Evolutionary conservation across 2,888 invertebrate species (phyloP).

Genomic region (Ceratothoa steindachneri): DNA sequence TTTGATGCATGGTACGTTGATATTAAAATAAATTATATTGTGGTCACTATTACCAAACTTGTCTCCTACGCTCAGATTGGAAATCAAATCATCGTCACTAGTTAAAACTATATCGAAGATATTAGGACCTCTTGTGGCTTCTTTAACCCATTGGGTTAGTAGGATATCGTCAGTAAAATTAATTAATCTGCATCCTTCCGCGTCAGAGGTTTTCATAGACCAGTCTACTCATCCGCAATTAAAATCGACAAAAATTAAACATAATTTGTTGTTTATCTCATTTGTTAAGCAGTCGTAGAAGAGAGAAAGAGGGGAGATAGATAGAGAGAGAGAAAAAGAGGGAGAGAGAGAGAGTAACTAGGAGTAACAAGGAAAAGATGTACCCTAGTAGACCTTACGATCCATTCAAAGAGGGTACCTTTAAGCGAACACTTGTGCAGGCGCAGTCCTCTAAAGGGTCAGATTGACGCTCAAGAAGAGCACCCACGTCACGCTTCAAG

Average conservation of each 20-base stretch:
- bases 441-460: too few species aligned
- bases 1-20: background rate
- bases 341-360: background rate
- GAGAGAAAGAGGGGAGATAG: background rate
- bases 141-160: background rate
- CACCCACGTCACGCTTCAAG: too few species aligned
- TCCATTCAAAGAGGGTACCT: too few species aligned
- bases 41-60: background rate
- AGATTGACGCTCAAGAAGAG: too few species aligned
- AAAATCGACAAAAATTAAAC: background rate
- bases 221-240: background rate
- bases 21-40: background rate
- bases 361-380: too few species aligned
- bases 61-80: background rate
- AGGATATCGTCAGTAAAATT: background rate
- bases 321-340: background rate
- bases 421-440: too few species aligned
- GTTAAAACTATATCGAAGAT: background rate
- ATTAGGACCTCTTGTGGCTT: background rate
- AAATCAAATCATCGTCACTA: background rate
- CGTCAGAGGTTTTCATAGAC: background rate
- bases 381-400: too few species aligned
- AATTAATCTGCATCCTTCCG: background rate
- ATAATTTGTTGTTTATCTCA: background rate
- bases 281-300: background rate